phyloP scores from a whole-genome alignment of 2,797 vertebrate species.

The Darevskia mixta region DNA sequence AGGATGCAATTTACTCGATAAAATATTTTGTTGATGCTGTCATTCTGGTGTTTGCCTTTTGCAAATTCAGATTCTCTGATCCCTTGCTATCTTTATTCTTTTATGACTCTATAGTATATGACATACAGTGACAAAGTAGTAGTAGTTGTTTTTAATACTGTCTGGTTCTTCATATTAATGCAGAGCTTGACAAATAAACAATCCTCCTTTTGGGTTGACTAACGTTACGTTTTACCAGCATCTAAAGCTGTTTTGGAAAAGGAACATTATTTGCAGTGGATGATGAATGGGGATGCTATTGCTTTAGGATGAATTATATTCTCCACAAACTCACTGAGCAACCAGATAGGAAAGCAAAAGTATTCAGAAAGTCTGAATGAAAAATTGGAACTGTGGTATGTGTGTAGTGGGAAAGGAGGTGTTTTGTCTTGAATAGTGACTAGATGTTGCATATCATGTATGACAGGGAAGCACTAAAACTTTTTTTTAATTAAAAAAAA shows the following conservation, averaged over 20 bases:
- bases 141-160: constrained; percentile 2
- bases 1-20: constrained; percentile 28
- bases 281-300: constrained; percentile 33
- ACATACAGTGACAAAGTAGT: constrained; percentile 31
- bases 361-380: neutral
- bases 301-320: constrained; percentile 17
- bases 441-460: too few species aligned
- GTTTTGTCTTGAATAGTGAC: neutral
- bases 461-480: neutral
- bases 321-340: constrained; percentile 30
- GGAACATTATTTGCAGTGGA: constrained; percentile 46
- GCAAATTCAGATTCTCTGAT: constrained; percentile 39
- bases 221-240: constrained; percentile 24
- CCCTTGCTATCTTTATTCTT: neutral
- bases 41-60: constrained; percentile 30
- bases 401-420: neutral
- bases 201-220: neutral
- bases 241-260: constrained; percentile 7
- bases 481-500: neutral
- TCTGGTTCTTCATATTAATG: constrained; percentile 44
- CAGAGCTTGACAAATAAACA: constrained; percentile 28
- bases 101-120: neutral
- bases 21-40: constrained; percentile 38
- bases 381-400: neutral
- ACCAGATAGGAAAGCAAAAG: neutral